phyloP scores from a whole-genome alignment of 1,140 invertebrate genomes.

The Drosophila biarmipes region DNA sequence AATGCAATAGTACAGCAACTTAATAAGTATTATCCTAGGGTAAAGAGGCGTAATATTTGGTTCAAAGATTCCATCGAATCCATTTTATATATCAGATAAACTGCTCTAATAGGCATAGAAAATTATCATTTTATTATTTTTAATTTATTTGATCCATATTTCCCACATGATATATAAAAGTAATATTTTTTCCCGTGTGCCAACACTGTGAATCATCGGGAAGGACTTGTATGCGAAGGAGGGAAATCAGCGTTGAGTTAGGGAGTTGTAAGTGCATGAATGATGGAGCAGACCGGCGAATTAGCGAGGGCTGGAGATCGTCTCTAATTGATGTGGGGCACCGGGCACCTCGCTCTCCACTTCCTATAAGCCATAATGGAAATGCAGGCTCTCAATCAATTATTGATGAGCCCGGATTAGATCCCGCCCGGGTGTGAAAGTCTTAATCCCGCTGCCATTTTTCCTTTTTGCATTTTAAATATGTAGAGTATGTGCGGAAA shows the following conservation, averaged over 20 bases:
- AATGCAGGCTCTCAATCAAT: slow-evolving; percentile 46
- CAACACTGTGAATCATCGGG: slow-evolving; percentile 4
- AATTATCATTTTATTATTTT: too few relatives aligned
- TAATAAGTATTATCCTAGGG: too few relatives aligned
- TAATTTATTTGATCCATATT: too few relatives aligned
- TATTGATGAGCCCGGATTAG: slow-evolving; percentile 47
- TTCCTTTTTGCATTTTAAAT: slow-evolving; percentile 44
- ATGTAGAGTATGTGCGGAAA: slow-evolving; percentile 17
- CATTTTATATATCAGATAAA: too few relatives aligned
- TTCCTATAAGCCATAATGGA: slow-evolving; percentile 44
- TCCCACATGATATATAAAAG: too few relatives aligned
- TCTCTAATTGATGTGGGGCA: slow-evolving; percentile 39
- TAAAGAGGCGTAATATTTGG: too few relatives aligned
- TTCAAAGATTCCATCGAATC: too few relatives aligned
- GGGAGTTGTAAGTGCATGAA: slow-evolving; percentile 37
- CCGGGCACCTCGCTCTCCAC: not conserved
- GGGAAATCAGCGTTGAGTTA: not conserved
- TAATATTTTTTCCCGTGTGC: slow-evolving; percentile 1
- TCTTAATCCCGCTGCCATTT: slow-evolving; percentile 30
- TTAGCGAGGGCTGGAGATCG: slow-evolving; percentile 44
- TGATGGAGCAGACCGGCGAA: slow-evolving; percentile 43
- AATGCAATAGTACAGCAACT: too few relatives aligned
- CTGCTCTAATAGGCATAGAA: too few relatives aligned
- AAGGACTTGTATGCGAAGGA: not conserved
- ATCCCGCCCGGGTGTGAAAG: slow-evolving; percentile 38